Evolutionary conservation across 1,140 invertebrate genomes (phyloP).

Genomic region (Bombus consobrinus): DNA sequence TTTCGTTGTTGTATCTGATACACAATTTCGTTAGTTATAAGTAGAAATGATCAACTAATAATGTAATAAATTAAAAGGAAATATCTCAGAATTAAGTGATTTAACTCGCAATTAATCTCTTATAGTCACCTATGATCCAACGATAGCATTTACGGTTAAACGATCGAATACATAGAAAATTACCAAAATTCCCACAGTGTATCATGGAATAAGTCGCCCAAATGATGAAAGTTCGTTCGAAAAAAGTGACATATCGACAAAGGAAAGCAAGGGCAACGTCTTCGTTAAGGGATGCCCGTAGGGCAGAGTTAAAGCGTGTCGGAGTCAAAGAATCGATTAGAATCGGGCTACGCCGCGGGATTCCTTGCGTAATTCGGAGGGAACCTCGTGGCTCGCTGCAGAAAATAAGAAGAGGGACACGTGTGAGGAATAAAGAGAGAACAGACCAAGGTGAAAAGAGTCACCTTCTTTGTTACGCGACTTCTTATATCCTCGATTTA

Average conservation of each 20-base stretch:
- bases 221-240: slow-evolving; percentile 16
- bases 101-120: too few species aligned
- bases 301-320: slow-evolving; percentile 69
- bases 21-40: too few species aligned
- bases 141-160: too few species aligned
- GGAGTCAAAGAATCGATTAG: slow-evolving; percentile 70
- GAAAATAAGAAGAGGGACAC: slow-evolving; percentile 46
- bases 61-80: too few species aligned
- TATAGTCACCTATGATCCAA: too few species aligned
- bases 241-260: slow-evolving; percentile 24
- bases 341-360: slow-evolving; percentile 65
- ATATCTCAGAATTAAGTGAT: too few species aligned
- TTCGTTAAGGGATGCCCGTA: slow-evolving; percentile 69
- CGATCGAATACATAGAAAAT: background rate
- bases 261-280: slow-evolving; percentile 52
- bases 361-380: slow-evolving; percentile 60
- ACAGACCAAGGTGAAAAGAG: slow-evolving; percentile 49
- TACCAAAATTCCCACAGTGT: slow-evolving; percentile 53
- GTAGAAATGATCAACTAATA: too few species aligned
- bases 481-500: slow-evolving; percentile 51
- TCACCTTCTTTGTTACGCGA: slow-evolving; percentile 58
- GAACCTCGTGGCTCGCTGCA: slow-evolving; percentile 12
- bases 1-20: too few species aligned
- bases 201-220: slow-evolving; percentile 2
- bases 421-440: slow-evolving; percentile 25